These are phyloP conservation scores for Micrasema minimum DNA, from an alignment of 1,140 invertebrate genomes.

Conservation along the genomic window DNA sequence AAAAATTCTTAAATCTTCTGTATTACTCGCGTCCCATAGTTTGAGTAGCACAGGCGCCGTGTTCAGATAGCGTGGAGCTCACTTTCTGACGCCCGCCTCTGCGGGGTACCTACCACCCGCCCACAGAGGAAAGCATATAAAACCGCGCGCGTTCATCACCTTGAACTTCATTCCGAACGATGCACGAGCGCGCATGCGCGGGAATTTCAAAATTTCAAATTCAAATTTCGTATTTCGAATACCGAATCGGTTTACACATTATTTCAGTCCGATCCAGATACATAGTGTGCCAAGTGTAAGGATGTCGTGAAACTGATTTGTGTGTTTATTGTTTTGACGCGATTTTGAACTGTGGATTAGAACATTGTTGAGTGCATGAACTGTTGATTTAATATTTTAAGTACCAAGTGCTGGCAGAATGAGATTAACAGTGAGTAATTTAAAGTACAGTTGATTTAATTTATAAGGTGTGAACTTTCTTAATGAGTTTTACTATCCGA, in stretches of 20 bases:
- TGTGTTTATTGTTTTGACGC: neutral
- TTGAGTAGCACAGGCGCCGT: neutral
- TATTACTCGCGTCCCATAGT: conserved; percentile 32
- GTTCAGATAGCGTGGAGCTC: conserved; percentile 35
- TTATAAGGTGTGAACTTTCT: neutral
- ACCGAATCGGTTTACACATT: neutral
- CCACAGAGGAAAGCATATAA: conserved; percentile 45
- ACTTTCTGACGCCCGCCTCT: conserved; percentile 45
- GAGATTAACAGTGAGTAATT: conserved; percentile 22
- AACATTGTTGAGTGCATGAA: conserved; percentile 20
- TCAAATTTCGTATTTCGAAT: neutral
- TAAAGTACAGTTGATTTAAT: neutral
- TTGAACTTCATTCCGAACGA: conserved; percentile 51
- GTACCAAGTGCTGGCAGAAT: conserved; percentile 20
- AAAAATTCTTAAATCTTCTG: too few species aligned
- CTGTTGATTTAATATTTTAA: conserved; percentile 1
- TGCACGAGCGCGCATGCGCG: conserved; percentile 13
- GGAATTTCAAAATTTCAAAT: neutral
- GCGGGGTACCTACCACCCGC: neutral
- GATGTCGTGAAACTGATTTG: neutral
- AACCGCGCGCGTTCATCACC: conserved; percentile 44
- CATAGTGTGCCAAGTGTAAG: neutral
- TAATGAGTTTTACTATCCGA: too few species aligned
- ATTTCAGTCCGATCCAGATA: neutral
- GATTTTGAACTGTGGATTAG: neutral